Evolutionary conservation across 2,113 vertebrate species (phyloP).

Genomic region (Melanotaenia duboulayi): DNA sequence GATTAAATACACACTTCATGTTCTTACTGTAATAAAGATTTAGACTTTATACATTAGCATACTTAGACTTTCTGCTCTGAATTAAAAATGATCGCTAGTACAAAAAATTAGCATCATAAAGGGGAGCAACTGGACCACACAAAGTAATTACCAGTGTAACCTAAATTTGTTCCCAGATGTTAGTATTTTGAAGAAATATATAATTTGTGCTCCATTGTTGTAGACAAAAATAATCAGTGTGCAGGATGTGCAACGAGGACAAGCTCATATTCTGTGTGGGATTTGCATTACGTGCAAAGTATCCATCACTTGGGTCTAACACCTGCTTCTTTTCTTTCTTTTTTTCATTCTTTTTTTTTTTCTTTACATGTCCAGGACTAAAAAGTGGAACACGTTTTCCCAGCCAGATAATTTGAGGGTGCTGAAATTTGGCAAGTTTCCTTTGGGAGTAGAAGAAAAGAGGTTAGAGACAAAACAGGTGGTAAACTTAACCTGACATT

Average conservation of each 20-base stretch:
- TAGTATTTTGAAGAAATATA: slow-evolving; percentile 5
- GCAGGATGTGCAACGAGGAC: slow-evolving; percentile 39
- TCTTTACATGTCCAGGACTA: slow-evolving; percentile 31
- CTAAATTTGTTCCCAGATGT: background rate
- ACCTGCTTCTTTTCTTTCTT: slow-evolving; percentile 52
- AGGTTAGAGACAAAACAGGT: slow-evolving; percentile 66
- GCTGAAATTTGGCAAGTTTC: slow-evolving; percentile 58
- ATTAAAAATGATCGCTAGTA: too few relatives aligned
- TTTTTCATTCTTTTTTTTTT: slow-evolving; percentile 4
- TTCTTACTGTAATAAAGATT: too few relatives aligned
- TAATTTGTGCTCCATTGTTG: slow-evolving; percentile 10
- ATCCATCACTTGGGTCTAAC: slow-evolving; percentile 27
- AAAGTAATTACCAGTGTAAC: slow-evolving; percentile 33
- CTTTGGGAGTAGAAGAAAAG: slow-evolving; percentile 57
- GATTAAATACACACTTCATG: too few relatives aligned
- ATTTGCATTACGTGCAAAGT: slow-evolving; percentile 49
- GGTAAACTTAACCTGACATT: slow-evolving; percentile 74
- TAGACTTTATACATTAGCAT: too few relatives aligned
- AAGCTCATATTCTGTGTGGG: slow-evolving; percentile 7
- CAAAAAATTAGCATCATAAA: too few relatives aligned
- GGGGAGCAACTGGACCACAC: slow-evolving; percentile 24
- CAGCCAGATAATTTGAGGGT: slow-evolving; percentile 69
- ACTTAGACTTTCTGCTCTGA: too few relatives aligned
- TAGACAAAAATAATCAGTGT: too few relatives aligned
- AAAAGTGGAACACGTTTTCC: slow-evolving; percentile 61